Evolutionary conservation across 2,113 vertebrate species (phyloP).

Genomic region (Leucoraja erinaceus): DNA sequence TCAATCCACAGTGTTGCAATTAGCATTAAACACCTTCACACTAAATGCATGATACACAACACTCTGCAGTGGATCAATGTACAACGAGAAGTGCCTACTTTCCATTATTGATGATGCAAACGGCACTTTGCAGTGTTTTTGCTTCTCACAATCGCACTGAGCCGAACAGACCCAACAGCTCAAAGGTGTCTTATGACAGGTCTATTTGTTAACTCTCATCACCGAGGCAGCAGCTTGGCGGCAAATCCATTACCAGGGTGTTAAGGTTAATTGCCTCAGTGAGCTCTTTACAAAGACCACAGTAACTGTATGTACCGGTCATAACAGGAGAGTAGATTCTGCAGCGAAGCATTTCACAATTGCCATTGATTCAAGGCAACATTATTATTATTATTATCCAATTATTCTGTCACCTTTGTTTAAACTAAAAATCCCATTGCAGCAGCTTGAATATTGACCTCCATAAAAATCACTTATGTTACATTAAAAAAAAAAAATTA

Average conservation of each 20-base stretch:
- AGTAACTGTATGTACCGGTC: conserved; percentile 79
- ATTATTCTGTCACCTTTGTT: conserved; percentile 12
- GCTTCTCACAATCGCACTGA: conserved; percentile 59
- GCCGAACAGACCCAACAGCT: conserved; percentile 49
- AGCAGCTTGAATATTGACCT: background rate
- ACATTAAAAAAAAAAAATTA: background rate
- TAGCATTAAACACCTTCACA: conserved; percentile 66
- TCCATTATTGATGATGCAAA: conserved; percentile 73
- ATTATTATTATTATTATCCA: conserved; percentile 23
- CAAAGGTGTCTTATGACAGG: conserved; percentile 60
- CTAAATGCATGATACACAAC: conserved; percentile 56
- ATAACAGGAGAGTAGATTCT: background rate
- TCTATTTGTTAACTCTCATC: conserved; percentile 55
- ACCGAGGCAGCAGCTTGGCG: conserved; percentile 56
- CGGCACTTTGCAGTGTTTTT: conserved; percentile 69
- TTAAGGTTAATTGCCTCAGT: conserved; percentile 42
- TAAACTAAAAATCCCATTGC: conserved; percentile 1
- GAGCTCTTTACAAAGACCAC: conserved; percentile 45
- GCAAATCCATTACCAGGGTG: conserved; percentile 69
- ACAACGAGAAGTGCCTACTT: conserved; percentile 57
- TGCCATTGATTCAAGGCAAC: background rate
- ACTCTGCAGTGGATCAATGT: conserved; percentile 75
- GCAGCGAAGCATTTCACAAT: background rate
- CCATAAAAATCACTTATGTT: background rate
- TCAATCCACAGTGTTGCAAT: conserved; percentile 78